Evolutionary conservation across 2,888 invertebrate genomes (phyloP).

Genomic region (Drosophila neoperkinsi): DNA sequence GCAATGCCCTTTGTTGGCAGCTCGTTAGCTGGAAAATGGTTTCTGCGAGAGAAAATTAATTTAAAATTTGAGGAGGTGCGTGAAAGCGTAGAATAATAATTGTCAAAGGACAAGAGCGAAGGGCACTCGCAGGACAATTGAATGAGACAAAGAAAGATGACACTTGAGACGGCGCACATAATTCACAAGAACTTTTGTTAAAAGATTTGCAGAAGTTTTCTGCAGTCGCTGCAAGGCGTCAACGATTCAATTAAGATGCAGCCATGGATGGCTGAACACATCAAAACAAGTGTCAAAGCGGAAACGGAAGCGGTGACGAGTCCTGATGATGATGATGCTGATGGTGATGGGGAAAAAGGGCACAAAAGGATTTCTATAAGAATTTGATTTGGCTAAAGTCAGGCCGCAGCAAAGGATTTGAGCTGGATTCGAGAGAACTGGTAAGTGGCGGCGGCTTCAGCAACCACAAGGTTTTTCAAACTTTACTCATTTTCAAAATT

Average conservation of each 20-base stretch:
- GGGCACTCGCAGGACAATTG: constrained; percentile 42
- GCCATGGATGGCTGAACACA: constrained; percentile 9
- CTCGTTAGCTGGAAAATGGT: constrained; percentile 49
- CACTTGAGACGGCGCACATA: constrained; percentile 73
- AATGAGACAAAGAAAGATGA: constrained; percentile 68
- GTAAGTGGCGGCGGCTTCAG: constrained; percentile 2
- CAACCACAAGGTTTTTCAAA: constrained; percentile 79
- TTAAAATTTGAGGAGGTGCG: constrained; percentile 69
- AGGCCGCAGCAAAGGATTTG: constrained; percentile 61
- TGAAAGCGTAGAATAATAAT: constrained; percentile 53
- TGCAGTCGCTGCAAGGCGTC: constrained; percentile 55
- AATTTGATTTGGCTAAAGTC: constrained; percentile 70
- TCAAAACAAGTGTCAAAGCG: constrained; percentile 79
- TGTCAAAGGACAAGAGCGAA: constrained; percentile 58
- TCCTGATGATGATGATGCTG: constrained; percentile 4
- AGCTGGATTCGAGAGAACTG: constrained; percentile 5
- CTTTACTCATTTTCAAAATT: constrained; percentile 84
- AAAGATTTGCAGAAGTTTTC: constrained; percentile 73
- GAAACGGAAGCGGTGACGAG: constrained; percentile 68
- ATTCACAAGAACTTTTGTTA: constrained; percentile 62
- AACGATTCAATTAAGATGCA: constrained; percentile 61
- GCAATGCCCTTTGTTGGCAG: constrained; percentile 29
- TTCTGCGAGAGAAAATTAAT: constrained; percentile 62
- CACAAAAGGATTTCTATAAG: constrained; percentile 65
- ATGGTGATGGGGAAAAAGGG: constrained; percentile 4